phyloP scores from a whole-genome alignment of 2,797 vertebrate genomes.

The Schizothorax lantsangensis region DNA sequence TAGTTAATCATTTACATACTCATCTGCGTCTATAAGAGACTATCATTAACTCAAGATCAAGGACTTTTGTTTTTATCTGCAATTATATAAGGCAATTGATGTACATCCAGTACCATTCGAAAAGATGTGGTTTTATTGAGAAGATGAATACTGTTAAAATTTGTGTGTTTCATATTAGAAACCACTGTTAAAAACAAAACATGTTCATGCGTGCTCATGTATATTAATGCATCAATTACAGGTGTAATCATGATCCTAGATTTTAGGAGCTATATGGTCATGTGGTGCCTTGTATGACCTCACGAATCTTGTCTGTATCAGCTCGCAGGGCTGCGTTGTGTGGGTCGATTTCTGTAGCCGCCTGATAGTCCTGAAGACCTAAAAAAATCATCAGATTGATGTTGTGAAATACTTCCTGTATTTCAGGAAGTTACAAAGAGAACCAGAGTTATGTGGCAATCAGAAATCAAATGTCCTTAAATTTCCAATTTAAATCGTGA shows the following conservation, averaged over 20 bases:
- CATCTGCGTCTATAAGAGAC: background rate
- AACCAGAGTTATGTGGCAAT: background rate
- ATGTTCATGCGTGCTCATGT: background rate
- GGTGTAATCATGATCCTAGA: background rate
- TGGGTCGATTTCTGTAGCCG: conserved; percentile 87
- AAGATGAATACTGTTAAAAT: background rate
- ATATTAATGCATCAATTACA: background rate
- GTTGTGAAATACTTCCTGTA: background rate
- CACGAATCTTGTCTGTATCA: conserved; percentile 86
- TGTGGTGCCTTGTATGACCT: conserved; percentile 81
- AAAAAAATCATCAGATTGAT: conserved; percentile 43
- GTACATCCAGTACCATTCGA: background rate
- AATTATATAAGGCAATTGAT: background rate
- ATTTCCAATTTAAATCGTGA: background rate
- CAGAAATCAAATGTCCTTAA: background rate
- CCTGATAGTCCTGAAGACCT: conserved; percentile 93
- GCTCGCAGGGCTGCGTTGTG: conserved; percentile 77
- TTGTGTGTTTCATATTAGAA: background rate
- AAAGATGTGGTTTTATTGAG: background rate
- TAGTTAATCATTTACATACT: too few relatives aligned
- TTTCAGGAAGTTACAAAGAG: background rate
- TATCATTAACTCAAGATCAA: conserved; percentile 3
- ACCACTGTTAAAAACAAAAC: background rate
- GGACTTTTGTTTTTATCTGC: background rate
- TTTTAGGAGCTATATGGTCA: conserved; percentile 37